Percentiles rank a stretch among this genome's conserved stretches.
phyloP scores from a whole-genome alignment of 2,797 vertebrate species.

The Mormyrus hasselquistii region DNA sequence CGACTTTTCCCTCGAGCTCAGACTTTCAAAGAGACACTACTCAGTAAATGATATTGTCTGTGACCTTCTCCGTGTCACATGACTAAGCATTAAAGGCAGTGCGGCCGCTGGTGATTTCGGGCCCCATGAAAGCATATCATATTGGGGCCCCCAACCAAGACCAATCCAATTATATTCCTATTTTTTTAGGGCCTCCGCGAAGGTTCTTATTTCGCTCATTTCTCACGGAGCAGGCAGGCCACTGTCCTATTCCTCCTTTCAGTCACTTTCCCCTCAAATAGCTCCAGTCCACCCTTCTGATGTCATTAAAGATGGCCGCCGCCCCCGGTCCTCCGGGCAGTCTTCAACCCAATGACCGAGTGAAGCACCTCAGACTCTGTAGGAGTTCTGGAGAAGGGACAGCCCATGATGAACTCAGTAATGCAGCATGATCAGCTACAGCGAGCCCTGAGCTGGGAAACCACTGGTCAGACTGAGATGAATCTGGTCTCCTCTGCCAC shows the following conservation, averaged over 20 bases:
- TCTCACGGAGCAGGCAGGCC: background rate
- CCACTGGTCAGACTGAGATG: background rate
- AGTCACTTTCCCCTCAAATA: background rate
- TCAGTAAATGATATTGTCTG: background rate
- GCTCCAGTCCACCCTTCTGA: background rate
- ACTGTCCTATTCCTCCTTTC: background rate
- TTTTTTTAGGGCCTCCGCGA: background rate
- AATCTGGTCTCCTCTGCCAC: background rate
- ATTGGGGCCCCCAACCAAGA: background rate
- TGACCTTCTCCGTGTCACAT: background rate
- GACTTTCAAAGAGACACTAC: background rate
- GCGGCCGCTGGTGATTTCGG: background rate
- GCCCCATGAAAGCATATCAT: background rate
- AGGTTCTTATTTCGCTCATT: background rate
- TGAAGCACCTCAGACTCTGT: background rate
- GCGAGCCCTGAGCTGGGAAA: background rate
- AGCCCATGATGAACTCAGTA: background rate
- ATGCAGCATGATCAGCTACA: background rate
- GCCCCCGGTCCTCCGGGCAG: background rate
- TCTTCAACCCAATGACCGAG: background rate
- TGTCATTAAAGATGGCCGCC: background rate
- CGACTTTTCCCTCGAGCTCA: background rate
- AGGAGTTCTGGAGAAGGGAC: background rate
- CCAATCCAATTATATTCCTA: background rate
- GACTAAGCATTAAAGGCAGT: background rate